Base-by-base conservation (phyloP, 2,888 invertebrate species). In the Catocala fraxini region DNA sequence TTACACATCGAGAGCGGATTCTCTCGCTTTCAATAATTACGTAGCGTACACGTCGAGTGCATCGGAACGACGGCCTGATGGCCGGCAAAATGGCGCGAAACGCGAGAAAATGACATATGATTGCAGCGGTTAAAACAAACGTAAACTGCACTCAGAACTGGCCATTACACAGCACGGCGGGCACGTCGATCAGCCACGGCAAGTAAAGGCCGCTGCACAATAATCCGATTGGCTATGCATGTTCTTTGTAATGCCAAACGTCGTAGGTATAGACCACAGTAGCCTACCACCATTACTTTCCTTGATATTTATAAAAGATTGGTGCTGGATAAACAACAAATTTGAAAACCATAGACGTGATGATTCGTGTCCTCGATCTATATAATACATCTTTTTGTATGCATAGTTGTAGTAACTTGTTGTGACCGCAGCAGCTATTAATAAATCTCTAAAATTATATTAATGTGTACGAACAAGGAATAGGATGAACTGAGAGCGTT, bases 41-140 rank as follows among this genome's bases (percentile, higher is more conserved):
- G 79, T 64, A 75, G 73, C 78, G 80, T 81, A 47, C 33, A 25
- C 80, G 79, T 71, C 63, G 81, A 77, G 77, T 75, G 72, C 74
- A 81, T 82, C 81, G 75, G 73, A 81, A 79, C 77, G 80, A 74
- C 75, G 74, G 72, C 71, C 65, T 85, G 88, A 86, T 86, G 84
- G 78, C 79, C 83, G 80, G 82, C 76, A 84, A 88, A 89, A 87
- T 81, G 82, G 84, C 83, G 87, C 85, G 84, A 88, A 89, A 88
- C 82, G 83, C 84, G 85, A 84, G 87, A 86, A 90, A 90, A 91
- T 89, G 84, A 89, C 86, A 83, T 87, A 88, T 88, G 89, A 91
- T 91, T 91, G 89, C 84, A 72, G 84, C 83, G 80, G 85, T 89
- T 90, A 87, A 88, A 89, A 88, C 88, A 85, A 88, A 89, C 86